phyloP scores from a whole-genome alignment of 2,888 invertebrate species.

The Anodontia alba region DNA sequence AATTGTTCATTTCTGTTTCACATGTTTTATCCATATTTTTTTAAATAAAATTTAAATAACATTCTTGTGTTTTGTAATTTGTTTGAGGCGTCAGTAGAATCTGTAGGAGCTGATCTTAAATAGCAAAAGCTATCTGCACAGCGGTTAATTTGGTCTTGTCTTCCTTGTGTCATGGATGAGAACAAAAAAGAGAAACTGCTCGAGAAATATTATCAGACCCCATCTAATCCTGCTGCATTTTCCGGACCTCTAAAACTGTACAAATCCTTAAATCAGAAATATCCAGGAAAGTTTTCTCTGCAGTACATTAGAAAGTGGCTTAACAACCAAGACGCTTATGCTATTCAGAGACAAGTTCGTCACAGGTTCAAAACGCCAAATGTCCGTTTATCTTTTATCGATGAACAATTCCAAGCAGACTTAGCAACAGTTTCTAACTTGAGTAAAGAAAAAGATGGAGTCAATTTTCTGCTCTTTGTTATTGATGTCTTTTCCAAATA shows the following conservation, averaged over 20 bases:
- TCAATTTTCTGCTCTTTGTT: conserved; percentile 4
- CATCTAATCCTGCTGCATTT: conserved; percentile 19
- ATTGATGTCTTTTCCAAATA: conserved; percentile 15
- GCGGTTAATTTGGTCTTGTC: too few relatives aligned
- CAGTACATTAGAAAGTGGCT: conserved; percentile 9
- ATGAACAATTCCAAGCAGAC: conserved; percentile 8
- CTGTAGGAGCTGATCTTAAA: too few relatives aligned
- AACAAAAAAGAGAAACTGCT: conserved; percentile 1
- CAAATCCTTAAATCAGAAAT: background rate
- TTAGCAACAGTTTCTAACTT: background rate
- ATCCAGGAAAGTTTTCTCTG: background rate
- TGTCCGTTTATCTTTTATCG: conserved; percentile 12
- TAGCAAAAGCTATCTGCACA: too few relatives aligned
- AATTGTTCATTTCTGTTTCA: too few relatives aligned
- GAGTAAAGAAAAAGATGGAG: conserved; percentile 4
- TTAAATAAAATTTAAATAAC: too few relatives aligned
- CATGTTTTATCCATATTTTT: too few relatives aligned
- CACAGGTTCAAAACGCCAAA: conserved; percentile 21
- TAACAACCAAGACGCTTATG: conserved; percentile 19
- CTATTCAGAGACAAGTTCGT: conserved; percentile 4
- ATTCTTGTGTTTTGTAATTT: too few relatives aligned
- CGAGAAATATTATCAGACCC: background rate
- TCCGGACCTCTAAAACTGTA: conserved; percentile 15
- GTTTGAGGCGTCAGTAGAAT: too few relatives aligned
- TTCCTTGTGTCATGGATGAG: background rate